phyloP scores from a whole-genome alignment of 2,888 invertebrate species.

The Liodrosophila aerea region DNA sequence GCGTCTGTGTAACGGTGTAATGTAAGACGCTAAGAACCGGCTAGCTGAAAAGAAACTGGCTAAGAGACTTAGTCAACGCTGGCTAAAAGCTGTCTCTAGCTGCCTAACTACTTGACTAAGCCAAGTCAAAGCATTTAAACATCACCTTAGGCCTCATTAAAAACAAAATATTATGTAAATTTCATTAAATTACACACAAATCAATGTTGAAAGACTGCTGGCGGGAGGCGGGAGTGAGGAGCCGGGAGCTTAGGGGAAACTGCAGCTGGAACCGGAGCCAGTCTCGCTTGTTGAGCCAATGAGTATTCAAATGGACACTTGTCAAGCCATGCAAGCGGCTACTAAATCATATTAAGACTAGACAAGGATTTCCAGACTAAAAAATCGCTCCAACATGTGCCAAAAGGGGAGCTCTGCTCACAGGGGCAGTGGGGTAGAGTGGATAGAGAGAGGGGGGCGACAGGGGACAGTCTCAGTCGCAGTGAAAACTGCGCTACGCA shows the following conservation, averaged over 20 bases:
- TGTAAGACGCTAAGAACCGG: constrained; percentile 46
- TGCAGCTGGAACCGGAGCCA: constrained; percentile 15
- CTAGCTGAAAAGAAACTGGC: constrained; percentile 30
- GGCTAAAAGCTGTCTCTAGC: constrained; percentile 2
- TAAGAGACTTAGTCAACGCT: constrained; percentile 4
- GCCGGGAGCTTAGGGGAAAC: neutral
- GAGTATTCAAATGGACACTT: constrained; percentile 82
- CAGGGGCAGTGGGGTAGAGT: constrained; percentile 1
- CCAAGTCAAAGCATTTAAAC: constrained; percentile 78
- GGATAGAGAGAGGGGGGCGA: neutral
- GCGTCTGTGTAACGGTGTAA: constrained; percentile 25
- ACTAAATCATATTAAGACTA: constrained; percentile 80
- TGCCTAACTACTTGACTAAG: constrained; percentile 57
- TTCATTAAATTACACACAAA: constrained; percentile 79
- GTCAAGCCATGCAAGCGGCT: constrained; percentile 78
- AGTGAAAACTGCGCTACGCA: constrained; percentile 70
- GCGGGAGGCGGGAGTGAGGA: neutral
- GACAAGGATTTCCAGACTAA: constrained; percentile 76
- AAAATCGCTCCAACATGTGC: constrained; percentile 75
- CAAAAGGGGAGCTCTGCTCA: neutral
- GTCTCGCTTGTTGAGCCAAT: constrained; percentile 74
- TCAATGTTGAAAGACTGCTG: constrained; percentile 58
- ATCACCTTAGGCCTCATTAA: constrained; percentile 79
- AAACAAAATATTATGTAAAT: constrained; percentile 80
- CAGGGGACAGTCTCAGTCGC: constrained; percentile 14